phyloP scores from a whole-genome alignment of 2,797 vertebrate species.

The Denticeps clupeoides region DNA sequence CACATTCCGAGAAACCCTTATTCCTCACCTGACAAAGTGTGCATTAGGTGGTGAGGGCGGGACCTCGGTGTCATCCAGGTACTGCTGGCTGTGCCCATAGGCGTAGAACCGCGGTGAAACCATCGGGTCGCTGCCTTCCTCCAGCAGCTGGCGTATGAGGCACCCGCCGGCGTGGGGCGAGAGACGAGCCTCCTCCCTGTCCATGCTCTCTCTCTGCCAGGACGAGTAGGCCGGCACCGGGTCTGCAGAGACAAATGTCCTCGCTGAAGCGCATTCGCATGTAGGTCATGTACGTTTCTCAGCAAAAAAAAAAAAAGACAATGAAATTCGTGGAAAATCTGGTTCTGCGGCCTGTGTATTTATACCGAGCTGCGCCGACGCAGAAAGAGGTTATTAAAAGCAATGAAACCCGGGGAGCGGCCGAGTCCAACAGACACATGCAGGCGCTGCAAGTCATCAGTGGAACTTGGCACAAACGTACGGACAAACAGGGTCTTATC shows the following conservation, averaged over 20 bases:
- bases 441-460: conserved; percentile 3
- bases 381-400: no score
- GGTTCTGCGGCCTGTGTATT: no score
- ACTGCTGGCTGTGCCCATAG: conserved; percentile 83
- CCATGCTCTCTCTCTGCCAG: conserved; percentile 74
- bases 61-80: conserved; percentile 92
- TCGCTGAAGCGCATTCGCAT: conserved; percentile 1
- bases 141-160: conserved; percentile 82
- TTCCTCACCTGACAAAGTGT: conserved; percentile 81
- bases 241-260: conserved; percentile 53
- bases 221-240: conserved; percentile 72
- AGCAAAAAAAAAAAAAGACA: no score
- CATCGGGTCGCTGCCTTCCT: conserved; percentile 88
- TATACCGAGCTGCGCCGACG: no score
- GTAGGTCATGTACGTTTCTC: no score
- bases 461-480: background rate
- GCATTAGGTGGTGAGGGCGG: conserved; percentile 92
- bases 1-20: conserved; percentile 7
- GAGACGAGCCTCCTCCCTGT: conserved; percentile 74
- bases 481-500: background rate
- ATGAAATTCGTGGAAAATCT: no score
- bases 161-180: conserved; percentile 81
- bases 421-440: background rate
- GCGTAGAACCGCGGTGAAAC: conserved; percentile 89
- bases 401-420: no score